These are phyloP conservation scores for Caranx ignobilis DNA, from an alignment of 2,113 vertebrate species.

Conservation along the genomic window DNA sequence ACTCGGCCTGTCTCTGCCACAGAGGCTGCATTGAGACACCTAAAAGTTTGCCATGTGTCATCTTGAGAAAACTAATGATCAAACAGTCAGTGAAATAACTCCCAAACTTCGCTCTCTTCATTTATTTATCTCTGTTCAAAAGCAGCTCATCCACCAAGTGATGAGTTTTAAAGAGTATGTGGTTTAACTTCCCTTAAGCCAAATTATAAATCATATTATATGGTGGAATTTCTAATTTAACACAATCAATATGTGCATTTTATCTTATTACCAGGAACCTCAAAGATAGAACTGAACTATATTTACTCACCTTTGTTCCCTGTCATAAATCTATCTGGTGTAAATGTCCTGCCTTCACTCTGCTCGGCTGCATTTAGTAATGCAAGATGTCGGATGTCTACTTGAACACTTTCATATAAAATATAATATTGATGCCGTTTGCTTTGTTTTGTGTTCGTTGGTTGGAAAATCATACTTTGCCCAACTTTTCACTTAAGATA, in stretches of 20 bases:
- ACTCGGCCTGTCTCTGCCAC: constrained; percentile 32
- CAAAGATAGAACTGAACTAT: background rate
- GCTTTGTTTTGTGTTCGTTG: constrained; percentile 10
- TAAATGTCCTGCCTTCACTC: background rate
- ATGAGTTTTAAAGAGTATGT: background rate
- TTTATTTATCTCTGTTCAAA: background rate
- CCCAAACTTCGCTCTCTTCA: background rate
- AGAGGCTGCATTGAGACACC: background rate
- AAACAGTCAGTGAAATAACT: background rate
- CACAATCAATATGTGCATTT: background rate
- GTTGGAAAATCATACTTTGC: constrained; percentile 8
- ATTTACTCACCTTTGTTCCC: background rate
- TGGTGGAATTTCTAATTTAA: background rate
- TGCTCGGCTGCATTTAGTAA: background rate
- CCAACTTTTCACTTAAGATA: constrained; percentile 29
- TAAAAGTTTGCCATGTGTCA: constrained; percentile 16
- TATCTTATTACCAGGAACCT: background rate
- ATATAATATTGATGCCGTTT: background rate
- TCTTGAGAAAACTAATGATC: constrained; percentile 1
- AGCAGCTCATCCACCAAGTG: background rate
- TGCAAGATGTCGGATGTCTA: background rate
- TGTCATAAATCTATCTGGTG: background rate
- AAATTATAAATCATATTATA: background rate
- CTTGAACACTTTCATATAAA: background rate
- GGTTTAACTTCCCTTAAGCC: background rate